Percentiles rank a stretch among this genome's conserved stretches.
These are phyloP conservation scores for Lithobates sylvaticus DNA, from an alignment of 2,797 vertebrate genomes.

Conservation along the genomic window DNA sequence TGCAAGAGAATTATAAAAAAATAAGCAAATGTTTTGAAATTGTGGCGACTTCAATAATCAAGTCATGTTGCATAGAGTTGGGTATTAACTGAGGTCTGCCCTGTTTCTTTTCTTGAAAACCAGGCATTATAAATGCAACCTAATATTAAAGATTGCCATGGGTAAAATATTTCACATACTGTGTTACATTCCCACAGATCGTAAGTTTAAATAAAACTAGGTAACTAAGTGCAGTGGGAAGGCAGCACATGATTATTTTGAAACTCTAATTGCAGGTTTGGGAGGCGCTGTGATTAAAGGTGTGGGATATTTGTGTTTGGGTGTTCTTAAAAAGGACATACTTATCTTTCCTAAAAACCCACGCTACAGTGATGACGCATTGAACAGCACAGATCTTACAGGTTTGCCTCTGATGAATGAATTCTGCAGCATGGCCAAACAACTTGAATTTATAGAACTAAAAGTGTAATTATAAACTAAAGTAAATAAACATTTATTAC, in stretches of 20 bases:
- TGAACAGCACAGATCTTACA: not conserved
- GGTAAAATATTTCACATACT: conserved; percentile 11
- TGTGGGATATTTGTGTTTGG: conserved; percentile 56
- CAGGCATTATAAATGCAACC: too few relatives aligned
- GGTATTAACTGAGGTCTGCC: too few relatives aligned
- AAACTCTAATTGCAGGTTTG: conserved; percentile 55
- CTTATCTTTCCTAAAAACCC: conserved; percentile 41
- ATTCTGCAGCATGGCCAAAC: not conserved
- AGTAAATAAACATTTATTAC: conserved; percentile 23
- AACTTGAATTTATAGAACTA: not conserved
- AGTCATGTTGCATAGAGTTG: too few relatives aligned
- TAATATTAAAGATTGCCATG: not conserved
- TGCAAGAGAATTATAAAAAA: too few relatives aligned
- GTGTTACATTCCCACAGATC: not conserved
- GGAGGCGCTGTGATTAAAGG: conserved; percentile 34
- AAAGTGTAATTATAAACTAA: conserved; percentile 18
- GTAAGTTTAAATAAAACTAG: not conserved
- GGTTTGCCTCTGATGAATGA: not conserved
- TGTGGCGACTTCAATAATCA: too few relatives aligned
- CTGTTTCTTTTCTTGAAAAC: too few relatives aligned
- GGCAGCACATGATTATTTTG: conserved; percentile 22
- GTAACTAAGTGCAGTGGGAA: conserved; percentile 1
- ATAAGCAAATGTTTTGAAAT: too few relatives aligned
- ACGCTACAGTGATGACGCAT: conserved; percentile 32
- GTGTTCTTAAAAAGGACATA: conserved; percentile 41